Percentiles rank a stretch among this genome's conserved stretches.
These are phyloP conservation scores for human DNA, from an alignment of 2,113 vertebrate species.

Conservation along the genomic window GRCh38 chrX:119838001-119838500, in stretches of 20 bases:
- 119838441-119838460: slow-evolving; percentile 92
- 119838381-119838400: slow-evolving; percentile 91
- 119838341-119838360: slow-evolving; percentile 73
- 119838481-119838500: slow-evolving; percentile 93
- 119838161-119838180: not conserved
- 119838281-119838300: slow-evolving; percentile 2
- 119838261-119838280: not conserved
- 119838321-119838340: slow-evolving; percentile 50
- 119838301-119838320: slow-evolving; percentile 54
- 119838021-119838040: slow-evolving; percentile 91
- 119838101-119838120: not conserved
- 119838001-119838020: slow-evolving; percentile 92
- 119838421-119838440: slow-evolving; percentile 85
- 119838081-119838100: not conserved
- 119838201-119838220: slow-evolving; percentile 3
- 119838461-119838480: slow-evolving; percentile 93
- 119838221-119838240: not conserved
- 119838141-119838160: not conserved
- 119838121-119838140: not conserved
- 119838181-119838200: slow-evolving; percentile 38
- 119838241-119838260: not conserved
- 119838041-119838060: slow-evolving; percentile 89
- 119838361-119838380: slow-evolving; percentile 93
- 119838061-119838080: slow-evolving; percentile 61
- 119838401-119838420: slow-evolving; percentile 88